Conservation (phyloP, 2,113 vertebrate species). For the Chaetops frenatus region DNA sequence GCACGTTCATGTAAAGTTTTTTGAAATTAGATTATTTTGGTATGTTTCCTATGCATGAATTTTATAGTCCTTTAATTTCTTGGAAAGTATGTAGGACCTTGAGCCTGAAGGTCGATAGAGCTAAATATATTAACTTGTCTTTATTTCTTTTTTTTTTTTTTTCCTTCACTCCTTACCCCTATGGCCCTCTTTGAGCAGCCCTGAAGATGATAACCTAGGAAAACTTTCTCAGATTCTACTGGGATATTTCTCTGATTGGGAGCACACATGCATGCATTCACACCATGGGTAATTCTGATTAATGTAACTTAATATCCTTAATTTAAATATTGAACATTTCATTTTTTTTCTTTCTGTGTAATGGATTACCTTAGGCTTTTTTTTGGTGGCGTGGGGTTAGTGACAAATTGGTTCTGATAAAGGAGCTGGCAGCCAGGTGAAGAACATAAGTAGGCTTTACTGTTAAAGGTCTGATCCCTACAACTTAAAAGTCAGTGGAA, state of each 20-base stretch:
- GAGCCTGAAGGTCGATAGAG: not conserved
- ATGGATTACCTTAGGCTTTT: not conserved
- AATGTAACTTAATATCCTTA: not conserved
- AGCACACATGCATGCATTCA: not conserved
- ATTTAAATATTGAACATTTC: not conserved
- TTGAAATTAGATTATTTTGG: not conserved
- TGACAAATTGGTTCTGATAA: not conserved
- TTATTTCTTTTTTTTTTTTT: not conserved
- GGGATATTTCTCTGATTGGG: slow-evolving; percentile 4
- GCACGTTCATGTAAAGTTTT: not conserved
- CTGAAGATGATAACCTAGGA: not conserved
- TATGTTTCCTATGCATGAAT: not conserved
- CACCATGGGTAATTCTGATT: slow-evolving; percentile 2
- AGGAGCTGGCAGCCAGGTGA: not conserved
- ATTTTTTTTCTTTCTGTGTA: not conserved
- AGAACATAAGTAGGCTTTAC: not conserved
- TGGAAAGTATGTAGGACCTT: not conserved
- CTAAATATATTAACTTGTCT: not conserved
- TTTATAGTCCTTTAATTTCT: not conserved
- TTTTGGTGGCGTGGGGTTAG: not conserved
- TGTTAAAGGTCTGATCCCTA: not conserved
- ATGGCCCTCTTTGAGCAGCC: not conserved
- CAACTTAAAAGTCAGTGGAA: not conserved
- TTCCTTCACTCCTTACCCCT: fast-evolving
- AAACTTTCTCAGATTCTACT: slow-evolving; percentile 8